Percentiles rank a stretch among this genome's conserved stretches.
These are phyloP conservation scores for Laupala kohalensis DNA, from an alignment of 1,140 invertebrate species.

Conservation along the genomic window DNA sequence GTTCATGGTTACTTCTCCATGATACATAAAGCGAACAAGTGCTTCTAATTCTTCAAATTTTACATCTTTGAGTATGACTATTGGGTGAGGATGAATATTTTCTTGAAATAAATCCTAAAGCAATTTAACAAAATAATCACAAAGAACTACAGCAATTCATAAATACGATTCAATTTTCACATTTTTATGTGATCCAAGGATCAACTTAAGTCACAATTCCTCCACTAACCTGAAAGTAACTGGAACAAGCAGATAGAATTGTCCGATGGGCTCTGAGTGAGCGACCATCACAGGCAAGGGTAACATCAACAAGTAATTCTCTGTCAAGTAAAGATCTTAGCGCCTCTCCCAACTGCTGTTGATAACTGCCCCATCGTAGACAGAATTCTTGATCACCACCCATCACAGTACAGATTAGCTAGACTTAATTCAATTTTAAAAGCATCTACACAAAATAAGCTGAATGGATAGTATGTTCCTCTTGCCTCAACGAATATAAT, in stretches of 20 bases:
- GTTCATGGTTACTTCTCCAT: slow-evolving; percentile 28
- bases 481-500: no score
- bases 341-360: slow-evolving; percentile 31
- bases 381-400: slow-evolving; percentile 33
- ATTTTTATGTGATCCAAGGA: no score
- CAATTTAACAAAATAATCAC: no score
- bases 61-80: slow-evolving; percentile 29
- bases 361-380: slow-evolving; percentile 37
- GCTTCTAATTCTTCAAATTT: slow-evolving; percentile 27
- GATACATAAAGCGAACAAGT: slow-evolving; percentile 32
- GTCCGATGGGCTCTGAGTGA: slow-evolving; percentile 31
- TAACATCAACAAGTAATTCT: slow-evolving; percentile 34
- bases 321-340: slow-evolving; percentile 31
- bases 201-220: not conserved
- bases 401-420: slow-evolving; percentile 17
- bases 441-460: no score
- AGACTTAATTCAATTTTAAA: not conserved
- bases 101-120: slow-evolving; percentile 19
- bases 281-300: slow-evolving; percentile 32
- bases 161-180: no score
- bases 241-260: slow-evolving; percentile 28
- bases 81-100: slow-evolving; percentile 21
- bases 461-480: no score
- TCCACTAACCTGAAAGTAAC: slow-evolving; percentile 22
- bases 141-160: no score